These are phyloP conservation scores for Teinopalpus imperialis DNA, from an alignment of 2,888 invertebrate genomes.

Conservation along the genomic window DNA sequence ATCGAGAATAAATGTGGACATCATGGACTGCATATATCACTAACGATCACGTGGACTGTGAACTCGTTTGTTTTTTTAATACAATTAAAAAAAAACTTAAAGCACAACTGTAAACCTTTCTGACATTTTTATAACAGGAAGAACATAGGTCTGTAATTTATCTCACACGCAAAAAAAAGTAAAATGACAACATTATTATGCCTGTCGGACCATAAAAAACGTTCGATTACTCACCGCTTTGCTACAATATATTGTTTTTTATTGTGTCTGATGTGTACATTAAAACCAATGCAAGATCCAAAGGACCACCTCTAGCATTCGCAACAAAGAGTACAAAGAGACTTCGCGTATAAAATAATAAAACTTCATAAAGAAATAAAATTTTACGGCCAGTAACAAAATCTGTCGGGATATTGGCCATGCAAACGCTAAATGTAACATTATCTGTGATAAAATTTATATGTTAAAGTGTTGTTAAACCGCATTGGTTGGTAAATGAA, in stretches of 20 bases:
- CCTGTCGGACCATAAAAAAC: conserved; percentile 48
- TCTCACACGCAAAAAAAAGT: conserved; percentile 41
- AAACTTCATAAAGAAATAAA: conserved; percentile 65
- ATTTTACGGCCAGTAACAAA: conserved; percentile 61
- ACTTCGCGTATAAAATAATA: conserved; percentile 53
- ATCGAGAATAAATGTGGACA: too few species aligned
- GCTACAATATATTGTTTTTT: conserved; percentile 58
- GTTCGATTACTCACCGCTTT: conserved; percentile 64
- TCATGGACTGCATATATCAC: too few species aligned
- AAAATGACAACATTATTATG: conserved; percentile 51
- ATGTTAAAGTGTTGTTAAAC: conserved; percentile 31
- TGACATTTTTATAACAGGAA: conserved; percentile 51
- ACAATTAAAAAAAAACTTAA: too few species aligned
- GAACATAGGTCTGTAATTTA: conserved; percentile 42
- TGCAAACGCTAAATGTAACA: conserved; percentile 41
- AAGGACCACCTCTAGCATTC: conserved; percentile 41
- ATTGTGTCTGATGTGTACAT: conserved; percentile 41
- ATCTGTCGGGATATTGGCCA: conserved; percentile 39
- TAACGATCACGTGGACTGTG: too few species aligned
- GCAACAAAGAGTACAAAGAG: conserved; percentile 55
- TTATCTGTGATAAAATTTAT: conserved; percentile 43
- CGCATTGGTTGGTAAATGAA: conserved; percentile 23
- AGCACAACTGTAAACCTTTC: conserved; percentile 28
- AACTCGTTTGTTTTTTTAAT: too few species aligned
- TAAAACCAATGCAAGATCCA: conserved; percentile 33